These are phyloP conservation scores for Pammene aurita DNA, from an alignment of 2,888 invertebrate species.

Conservation along the genomic window DNA sequence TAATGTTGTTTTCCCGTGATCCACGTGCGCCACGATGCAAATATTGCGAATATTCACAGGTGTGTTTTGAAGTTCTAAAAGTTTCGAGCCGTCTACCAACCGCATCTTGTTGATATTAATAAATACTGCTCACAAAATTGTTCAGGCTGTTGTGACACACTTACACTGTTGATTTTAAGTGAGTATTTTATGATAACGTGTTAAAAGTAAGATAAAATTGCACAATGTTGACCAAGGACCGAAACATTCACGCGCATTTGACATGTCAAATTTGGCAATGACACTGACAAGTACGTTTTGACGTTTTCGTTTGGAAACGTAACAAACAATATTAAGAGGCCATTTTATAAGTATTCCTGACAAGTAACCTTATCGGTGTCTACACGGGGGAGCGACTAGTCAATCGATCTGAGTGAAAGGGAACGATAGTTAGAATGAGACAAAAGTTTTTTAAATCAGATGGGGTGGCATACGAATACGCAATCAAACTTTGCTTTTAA, in stretches of 20 bases:
- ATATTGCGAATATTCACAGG: conserved; percentile 92
- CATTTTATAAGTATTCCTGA: too few species aligned
- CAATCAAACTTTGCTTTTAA: too few species aligned
- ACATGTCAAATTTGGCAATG: conserved; percentile 21
- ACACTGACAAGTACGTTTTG: conserved; percentile 24
- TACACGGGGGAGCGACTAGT: too few species aligned
- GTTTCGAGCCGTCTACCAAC: conserved; percentile 80
- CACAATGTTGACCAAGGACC: conserved; percentile 42
- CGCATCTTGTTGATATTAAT: conserved; percentile 74
- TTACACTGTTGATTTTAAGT: conserved; percentile 25
- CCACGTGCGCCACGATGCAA: conserved; percentile 98
- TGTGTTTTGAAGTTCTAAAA: conserved; percentile 86
- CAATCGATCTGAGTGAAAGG: too few species aligned
- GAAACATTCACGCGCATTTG: conserved; percentile 38
- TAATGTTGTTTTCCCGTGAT: conserved; percentile 98
- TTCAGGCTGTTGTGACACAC: conserved; percentile 14
- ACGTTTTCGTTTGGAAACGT: conserved; percentile 38
- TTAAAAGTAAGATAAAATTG: conserved; percentile 40
- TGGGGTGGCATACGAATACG: too few species aligned
- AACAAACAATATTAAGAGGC: too few species aligned
- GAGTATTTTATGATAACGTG: conserved; percentile 25
- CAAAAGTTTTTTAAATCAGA: too few species aligned
- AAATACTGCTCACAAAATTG: not conserved
- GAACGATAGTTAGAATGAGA: too few species aligned
- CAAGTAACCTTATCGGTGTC: too few species aligned